Base-by-base conservation (phyloP, 2,888 invertebrate genomes). In the Marronus borbonicus region DNA sequence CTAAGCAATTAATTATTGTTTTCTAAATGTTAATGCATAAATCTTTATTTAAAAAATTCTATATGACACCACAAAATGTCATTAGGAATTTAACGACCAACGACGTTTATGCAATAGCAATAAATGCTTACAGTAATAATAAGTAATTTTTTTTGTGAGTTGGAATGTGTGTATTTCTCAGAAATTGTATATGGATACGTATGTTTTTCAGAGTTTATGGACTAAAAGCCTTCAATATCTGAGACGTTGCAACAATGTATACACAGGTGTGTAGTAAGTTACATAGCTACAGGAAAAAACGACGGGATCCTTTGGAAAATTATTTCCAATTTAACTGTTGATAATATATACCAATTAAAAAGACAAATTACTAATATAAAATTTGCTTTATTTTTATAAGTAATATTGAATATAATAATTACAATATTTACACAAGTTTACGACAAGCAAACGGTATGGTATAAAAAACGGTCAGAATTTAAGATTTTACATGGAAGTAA, bases 381-480 rank as follows among this genome's bases (percentile, higher is more conserved):
- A 68, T 50, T 68, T 68, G 50, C 50, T 68, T 68, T 68, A 68
- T 68, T 68, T 24, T 50, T 68, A 20, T 31, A 12, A 20, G 0
- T 68, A 20, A 28, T 50, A 68, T 50, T 12, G 50, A 68, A 50
- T 58, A 58, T 24, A 58, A 58, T 58, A 58, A 58, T 24, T 68
- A 50, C 44, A 44, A 50, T 68, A 68, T 68, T 49, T 68, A 68
- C 68, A 68, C 50, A 68, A 68, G 14, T 14, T 20, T 50, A 3
- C 20, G 60, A 62, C 24, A 62, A 62, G 31, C 62, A 31, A 62
- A 28, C 24, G 55, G 31, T 62, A 31, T 62, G 14, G 31, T 31
- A 62, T 62, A 31, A 28, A 50, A 28, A 68, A 50, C 2, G 14
- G 50, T 68, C 55, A 24, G 7, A 58, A 58, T 20, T 24, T 5